Base-by-base conservation (phyloP, 2,888 invertebrate genomes). In the Apodemia hepburni region DNA sequence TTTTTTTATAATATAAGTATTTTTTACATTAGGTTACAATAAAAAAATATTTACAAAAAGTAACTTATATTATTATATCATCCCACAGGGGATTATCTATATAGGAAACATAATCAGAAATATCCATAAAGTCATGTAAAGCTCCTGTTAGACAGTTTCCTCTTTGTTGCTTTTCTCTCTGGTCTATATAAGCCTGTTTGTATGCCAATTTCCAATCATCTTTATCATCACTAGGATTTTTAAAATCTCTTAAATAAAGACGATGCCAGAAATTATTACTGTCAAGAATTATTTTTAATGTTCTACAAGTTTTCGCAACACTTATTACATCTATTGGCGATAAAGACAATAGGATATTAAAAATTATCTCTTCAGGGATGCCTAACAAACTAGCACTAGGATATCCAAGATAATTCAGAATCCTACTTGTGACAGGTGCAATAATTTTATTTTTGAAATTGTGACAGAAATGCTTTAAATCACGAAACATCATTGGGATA, bases 381-480 rank as follows among this genome's bases (percentile, higher is more conserved):
- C 91, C 92, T 47, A 81, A 71, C 65, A 92, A 80, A 73, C 90
- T 90, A 38, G 89, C 88, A 79, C 86, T 87, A 6, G 84, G 77
- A 73, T 81, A 93, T 17, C 84, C 93, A 71, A 88, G 77, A 63
- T 79, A 72, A 62, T 76, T 84, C 18, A 94, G 76, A 69, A 94
- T 87, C 69, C 87, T 85, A 70, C 92, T 91, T 61, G 93, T 93
- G 51, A 93, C 85, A 35, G 94, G 92, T 42, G 90, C 82, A 47
- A 92, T 73, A 29, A 94, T 69, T 62, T 85, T 80, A 68, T 94
- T 90, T 71, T 94, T 94, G 65, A 94, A 84, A 62, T 82, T 86
- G 49, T 77, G 72, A 9, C 91, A 85, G 29, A 93, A 79, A 70
- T 92, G 87, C 69, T 87, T 87, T 49, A 93, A 68, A 62, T 88